Evolutionary conservation across 2,888 invertebrate species (phyloP).

Genomic region (Ichneumon xanthorius): DNA sequence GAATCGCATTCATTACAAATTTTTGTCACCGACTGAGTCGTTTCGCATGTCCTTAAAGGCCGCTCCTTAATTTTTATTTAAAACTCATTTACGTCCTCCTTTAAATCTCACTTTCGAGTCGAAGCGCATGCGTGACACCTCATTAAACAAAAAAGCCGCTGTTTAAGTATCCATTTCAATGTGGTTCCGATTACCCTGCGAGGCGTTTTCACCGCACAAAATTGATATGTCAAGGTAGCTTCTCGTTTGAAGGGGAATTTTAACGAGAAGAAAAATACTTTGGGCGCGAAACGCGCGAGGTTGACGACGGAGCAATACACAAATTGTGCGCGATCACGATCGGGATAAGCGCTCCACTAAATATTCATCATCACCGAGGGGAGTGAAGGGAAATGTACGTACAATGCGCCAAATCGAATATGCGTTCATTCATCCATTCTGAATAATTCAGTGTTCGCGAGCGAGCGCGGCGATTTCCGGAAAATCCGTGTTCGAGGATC

Average conservation of each 20-base stretch:
- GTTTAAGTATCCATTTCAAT: neutral
- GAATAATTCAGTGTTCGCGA: constrained; percentile 64
- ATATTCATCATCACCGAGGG: constrained; percentile 72
- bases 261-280: neutral
- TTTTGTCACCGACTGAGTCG: no score
- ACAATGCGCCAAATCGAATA: constrained; percentile 59
- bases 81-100: no score
- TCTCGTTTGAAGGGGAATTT: neutral
- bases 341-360: constrained; percentile 75
- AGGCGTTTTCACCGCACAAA: neutral
- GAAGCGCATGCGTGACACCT: no score
- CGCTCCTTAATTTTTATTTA: no score
- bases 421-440: constrained; percentile 64
- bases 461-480: constrained; percentile 43
- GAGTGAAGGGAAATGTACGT: constrained; percentile 49
- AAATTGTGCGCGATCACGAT: constrained; percentile 71
- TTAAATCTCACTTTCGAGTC: neutral
- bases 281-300: constrained; percentile 20
- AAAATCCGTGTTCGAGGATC: constrained; percentile 49
- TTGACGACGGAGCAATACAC: constrained; percentile 49
- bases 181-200: neutral
- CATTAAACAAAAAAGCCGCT: neutral
- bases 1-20: no score
- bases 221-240: neutral
- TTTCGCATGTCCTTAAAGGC: no score